Conservation (phyloP, 2,113 vertebrate genomes). For the Coracopsis vasa region DNA sequence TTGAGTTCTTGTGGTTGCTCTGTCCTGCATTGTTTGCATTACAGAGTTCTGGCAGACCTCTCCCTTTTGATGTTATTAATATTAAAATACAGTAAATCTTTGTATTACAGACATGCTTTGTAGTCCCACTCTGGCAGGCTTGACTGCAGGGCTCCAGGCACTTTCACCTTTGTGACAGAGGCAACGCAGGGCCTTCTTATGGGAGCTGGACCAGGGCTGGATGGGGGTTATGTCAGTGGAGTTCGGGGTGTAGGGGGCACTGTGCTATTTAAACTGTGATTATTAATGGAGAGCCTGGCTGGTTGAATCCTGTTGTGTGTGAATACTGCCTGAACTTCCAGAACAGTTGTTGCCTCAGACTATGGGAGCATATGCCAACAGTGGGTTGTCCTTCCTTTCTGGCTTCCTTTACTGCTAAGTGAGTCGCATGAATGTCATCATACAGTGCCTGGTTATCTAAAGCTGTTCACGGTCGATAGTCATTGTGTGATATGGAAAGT, state of each 20-base stretch:
- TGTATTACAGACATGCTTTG: not conserved
- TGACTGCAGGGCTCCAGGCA: not conserved
- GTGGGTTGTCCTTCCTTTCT: not conserved
- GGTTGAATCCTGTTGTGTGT: not conserved
- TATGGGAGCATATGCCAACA: not conserved
- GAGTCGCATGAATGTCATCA: not conserved
- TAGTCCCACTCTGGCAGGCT: not conserved
- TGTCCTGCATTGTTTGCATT: not conserved
- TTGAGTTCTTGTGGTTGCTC: not conserved
- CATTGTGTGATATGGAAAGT: not conserved
- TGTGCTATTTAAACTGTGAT: not conserved
- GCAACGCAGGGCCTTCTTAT: not conserved
- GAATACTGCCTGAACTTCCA: not conserved
- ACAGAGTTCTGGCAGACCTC: not conserved
- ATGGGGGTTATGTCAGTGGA: not conserved
- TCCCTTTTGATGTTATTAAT: not conserved
- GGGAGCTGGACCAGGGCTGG: not conserved
- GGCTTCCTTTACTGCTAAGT: not conserved
- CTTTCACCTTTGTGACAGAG: not conserved
- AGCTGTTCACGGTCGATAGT: not conserved
- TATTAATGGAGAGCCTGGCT: not conserved
- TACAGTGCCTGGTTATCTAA: not conserved
- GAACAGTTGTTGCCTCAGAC: not conserved
- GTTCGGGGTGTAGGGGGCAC: not conserved
- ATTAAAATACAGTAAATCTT: not conserved